Conservation (phyloP, 2,113 vertebrate genomes). For the Agelaius phoeniceus region DNA sequence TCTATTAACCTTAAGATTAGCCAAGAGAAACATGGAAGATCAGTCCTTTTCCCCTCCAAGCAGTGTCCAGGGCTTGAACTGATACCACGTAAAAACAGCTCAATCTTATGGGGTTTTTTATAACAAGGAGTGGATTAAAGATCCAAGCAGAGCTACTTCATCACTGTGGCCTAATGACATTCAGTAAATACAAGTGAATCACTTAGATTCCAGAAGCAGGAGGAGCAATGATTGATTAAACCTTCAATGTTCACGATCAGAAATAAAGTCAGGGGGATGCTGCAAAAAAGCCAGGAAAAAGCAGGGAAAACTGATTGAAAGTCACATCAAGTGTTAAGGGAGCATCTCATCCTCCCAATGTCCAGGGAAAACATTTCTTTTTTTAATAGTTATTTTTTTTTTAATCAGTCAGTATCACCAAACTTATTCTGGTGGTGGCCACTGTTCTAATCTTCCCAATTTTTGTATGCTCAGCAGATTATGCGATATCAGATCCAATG, state of each 20-base stretch:
- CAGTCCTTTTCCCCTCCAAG: not conserved
- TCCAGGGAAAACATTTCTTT: not conserved
- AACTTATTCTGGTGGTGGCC: not conserved
- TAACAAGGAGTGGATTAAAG: not conserved
- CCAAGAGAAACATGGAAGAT: not conserved
- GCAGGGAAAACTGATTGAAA: not conserved
- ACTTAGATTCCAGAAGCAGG: not conserved
- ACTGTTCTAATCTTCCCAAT: not conserved
- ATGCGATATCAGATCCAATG: not conserved
- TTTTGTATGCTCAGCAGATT: not conserved
- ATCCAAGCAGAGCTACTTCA: not conserved
- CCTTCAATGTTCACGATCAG: not conserved
- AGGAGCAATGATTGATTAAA: conserved; percentile 9
- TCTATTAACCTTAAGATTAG: not conserved
- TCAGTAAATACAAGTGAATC: not conserved
- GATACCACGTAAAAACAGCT: not conserved
- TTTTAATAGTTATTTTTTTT: not conserved
- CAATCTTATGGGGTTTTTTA: not conserved
- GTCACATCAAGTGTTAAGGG: not conserved
- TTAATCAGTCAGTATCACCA: not conserved
- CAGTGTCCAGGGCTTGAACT: not conserved
- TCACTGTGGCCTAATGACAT: not conserved
- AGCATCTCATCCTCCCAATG: not conserved
- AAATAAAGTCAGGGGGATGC: not conserved
- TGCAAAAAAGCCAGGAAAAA: not conserved